Evolutionary conservation across 2,888 invertebrate species (phyloP), one percentile per base, ranked within the genome.

Genomic region (Coleophora deauratella): DNA sequence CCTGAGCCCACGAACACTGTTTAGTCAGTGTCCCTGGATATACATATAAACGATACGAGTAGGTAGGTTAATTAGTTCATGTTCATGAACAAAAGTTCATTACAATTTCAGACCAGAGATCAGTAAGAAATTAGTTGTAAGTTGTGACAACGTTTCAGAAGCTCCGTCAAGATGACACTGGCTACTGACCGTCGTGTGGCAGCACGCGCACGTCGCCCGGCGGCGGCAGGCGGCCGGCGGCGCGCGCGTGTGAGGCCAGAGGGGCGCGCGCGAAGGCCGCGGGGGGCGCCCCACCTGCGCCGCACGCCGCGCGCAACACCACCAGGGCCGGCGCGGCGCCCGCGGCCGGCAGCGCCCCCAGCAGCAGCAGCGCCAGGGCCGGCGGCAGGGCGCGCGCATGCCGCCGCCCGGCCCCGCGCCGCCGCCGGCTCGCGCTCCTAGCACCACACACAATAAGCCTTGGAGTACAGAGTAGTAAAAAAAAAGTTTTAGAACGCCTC

Each of bases 301-400:
- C 62, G 48, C 71, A 72, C 59, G 68, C 66, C 57, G 74, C 70
- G 37, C 71, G 66, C 57, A 70, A 67, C 42, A 59, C 55, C 13
- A 15, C 21, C 13, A 3, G 8, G 44, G 57, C 52, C 33, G 53
- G 50, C 13, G 46, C 28, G 35, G 37, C 38, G 38, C 21, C 43
- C 34, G 43, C 30, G 39, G 43, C 39, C 51, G 38, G 42, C 44
- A 27, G 8, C 31, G 36, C 35, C 40, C 28, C 34, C 43, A 38
- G 39, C 40, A 43, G 37, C 33, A 15, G 15, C 35, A 33, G 27
- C 14, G 13, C 32, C 40, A 9, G 35, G 21, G 27, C 11, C 21
- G 13, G n/a, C 21, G 31, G 31, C 21, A 21, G 13, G 14, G 35
- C 40, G 35, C n/a, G 35, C 21, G 35, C 10, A 27, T 27, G 9